Base-by-base conservation (phyloP, 2,888 invertebrate species). In the Parnassius smintheus region DNA sequence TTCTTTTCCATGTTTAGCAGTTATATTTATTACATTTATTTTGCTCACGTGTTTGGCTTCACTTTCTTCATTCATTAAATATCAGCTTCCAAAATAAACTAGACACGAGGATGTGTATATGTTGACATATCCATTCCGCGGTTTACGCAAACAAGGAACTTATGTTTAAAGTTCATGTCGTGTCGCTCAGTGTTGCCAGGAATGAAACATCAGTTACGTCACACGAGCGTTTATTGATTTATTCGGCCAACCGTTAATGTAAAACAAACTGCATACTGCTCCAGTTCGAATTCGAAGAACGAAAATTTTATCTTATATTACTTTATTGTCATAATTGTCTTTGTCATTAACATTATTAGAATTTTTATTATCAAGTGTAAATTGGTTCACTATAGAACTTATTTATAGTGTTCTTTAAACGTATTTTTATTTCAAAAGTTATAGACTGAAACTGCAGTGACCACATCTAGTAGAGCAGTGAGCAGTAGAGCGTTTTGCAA, bases 101-200 rank as follows among this genome's bases (percentile, higher is more conserved):
- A 25, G 25, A 49, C 25, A n/a, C 13, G 35, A 35, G n/a, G 13
- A 49, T 49, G 11, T 56, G 12, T 22, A n/a, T 45, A 9, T 51
- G 56, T 56, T 45, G 56, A 61, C 56, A 41, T 61, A 61, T 61
- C 61, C 50, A 61, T 61, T 61, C 56, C 56, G 61, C 44, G 51
- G 61, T 56, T 44, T 60, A 55, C 45, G 61, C 55, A 61, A 61
- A 56, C 61, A 61, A n/a, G 61, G 44, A 61, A 61, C 61, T 56
- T 52, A 51, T 41, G 61, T 35, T 45, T 41, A 11, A 61, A 61
- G 50, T 51, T 61, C 35, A 50, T 61, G 56, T 45, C 48, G 51
- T 12, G 45, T 42, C 25, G 55, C 44, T 60, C 60, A 44, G 42
- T 49, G 54, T 12, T 11, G 56, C 22, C 51, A 11, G 56, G 44